Percentiles rank a stretch among this genome's conserved stretches.
Conservation (phyloP, 2,888 invertebrate species). For the Drosophila algonquin region DNA sequence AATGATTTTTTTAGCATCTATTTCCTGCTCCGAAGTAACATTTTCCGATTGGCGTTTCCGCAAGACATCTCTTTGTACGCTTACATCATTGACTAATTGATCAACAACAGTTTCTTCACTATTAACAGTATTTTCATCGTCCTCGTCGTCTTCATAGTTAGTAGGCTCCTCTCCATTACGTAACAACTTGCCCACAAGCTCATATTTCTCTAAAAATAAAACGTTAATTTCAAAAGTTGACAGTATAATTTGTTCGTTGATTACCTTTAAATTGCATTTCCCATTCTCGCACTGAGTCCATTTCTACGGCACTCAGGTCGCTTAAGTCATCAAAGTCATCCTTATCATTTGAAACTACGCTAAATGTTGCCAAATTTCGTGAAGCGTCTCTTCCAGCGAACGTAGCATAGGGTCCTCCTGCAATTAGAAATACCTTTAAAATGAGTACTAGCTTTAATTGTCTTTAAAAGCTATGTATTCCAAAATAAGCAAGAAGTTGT, state of each 20-base stretch:
- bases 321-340: slow-evolving; percentile 97
- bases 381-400: slow-evolving; percentile 98
- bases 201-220: slow-evolving; percentile 89
- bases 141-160: slow-evolving; percentile 88
- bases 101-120: slow-evolving; percentile 14
- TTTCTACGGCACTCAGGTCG: slow-evolving; percentile 95
- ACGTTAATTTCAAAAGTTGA: background rate
- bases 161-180: slow-evolving; percentile 95
- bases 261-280: slow-evolving; percentile 95
- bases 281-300: slow-evolving; percentile 98
- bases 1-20: slow-evolving; percentile 1
- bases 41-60: slow-evolving; percentile 16
- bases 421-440: background rate
- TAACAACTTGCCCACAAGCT: slow-evolving; percentile 93
- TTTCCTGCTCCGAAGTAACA: slow-evolving; percentile 3
- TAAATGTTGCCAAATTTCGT: slow-evolving; percentile 96
- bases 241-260: background rate
- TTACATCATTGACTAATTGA: background rate
- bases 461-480: no score
- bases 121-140: slow-evolving; percentile 31
- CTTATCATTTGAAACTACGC: slow-evolving; percentile 90
- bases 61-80: slow-evolving; percentile 1
- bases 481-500: background rate
- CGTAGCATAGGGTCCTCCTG: slow-evolving; percentile 94
- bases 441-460: background rate